A percentile compares a stretch with the other conserved stretches of the same genome.
Evolutionary conservation across 2,797 vertebrate species (phyloP).

Genomic region (Discoglossus pictus): DNA sequence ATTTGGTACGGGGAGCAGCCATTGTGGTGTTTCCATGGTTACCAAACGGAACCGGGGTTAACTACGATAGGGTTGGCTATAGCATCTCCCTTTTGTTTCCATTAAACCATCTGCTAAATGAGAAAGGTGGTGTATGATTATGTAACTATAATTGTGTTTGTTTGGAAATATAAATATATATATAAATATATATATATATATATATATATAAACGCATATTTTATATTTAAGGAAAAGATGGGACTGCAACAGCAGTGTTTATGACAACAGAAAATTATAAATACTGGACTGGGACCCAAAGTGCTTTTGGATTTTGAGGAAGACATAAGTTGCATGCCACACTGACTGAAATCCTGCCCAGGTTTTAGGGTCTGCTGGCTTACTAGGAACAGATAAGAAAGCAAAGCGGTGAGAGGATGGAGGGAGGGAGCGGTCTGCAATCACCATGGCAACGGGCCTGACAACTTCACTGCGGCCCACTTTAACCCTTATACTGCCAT

Average conservation of each 20-base stretch:
- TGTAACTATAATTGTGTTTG: no score
- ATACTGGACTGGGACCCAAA: neutral
- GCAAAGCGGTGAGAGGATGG: conserved; percentile 2
- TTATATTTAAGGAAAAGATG: no score
- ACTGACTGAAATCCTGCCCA: conserved; percentile 7
- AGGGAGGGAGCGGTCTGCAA: conserved; percentile 20
- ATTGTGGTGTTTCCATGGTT: conserved; percentile 26
- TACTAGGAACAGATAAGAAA: conserved; percentile 16
- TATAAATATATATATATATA: no score
- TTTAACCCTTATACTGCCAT: conserved; percentile 2
- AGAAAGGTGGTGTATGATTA: no score
- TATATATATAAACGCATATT: no score
- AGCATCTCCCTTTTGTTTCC: neutral
- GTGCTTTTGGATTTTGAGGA: neutral
- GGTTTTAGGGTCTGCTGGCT: conserved; percentile 24
- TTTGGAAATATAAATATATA: no score
- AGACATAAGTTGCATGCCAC: conserved; percentile 1
- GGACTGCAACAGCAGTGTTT: neutral
- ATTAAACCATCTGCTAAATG: neutral
- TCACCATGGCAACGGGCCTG: neutral
- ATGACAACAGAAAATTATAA: neutral
- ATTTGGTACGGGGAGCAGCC: conserved; percentile 2
- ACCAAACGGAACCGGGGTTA: conserved; percentile 25
- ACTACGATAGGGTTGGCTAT: neutral
- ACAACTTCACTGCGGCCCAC: conserved; percentile 1